Conservation (phyloP, 2,888 invertebrate species). For the Phymatocera aterrima region DNA sequence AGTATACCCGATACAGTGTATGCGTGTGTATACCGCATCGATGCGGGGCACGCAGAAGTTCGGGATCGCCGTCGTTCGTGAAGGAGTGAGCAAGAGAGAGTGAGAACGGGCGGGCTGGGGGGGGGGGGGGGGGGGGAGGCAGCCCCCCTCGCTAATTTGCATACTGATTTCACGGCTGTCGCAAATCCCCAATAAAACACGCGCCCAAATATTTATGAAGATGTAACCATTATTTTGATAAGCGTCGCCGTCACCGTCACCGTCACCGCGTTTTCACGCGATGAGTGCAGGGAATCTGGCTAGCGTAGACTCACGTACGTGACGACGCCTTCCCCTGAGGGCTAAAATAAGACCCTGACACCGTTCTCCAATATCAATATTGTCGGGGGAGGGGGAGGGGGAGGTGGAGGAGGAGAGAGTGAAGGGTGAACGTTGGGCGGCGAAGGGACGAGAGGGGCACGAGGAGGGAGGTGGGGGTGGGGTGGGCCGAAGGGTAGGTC, state of each 20-base stretch:
- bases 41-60: background rate
- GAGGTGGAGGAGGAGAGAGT: conserved; percentile 10
- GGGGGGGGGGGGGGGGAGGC: too few relatives aligned
- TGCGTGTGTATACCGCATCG: background rate
- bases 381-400: conserved; percentile 56
- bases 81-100: background rate
- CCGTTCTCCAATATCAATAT: conserved; percentile 68
- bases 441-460: conserved; percentile 42
- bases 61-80: background rate
- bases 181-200: conserved; percentile 57
- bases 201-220: conserved; percentile 73
- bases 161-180: conserved; percentile 71
- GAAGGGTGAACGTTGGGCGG: background rate
- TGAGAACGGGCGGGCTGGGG: background rate
- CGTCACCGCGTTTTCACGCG: conserved; percentile 42
- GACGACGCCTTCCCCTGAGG: conserved; percentile 63
- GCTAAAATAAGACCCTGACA: conserved; percentile 48
- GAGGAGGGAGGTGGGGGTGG: conserved; percentile 30
- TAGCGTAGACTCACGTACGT: too few relatives aligned
- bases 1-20: background rate
- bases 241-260: conserved; percentile 62
- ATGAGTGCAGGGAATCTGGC: conserved; percentile 55
- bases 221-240: conserved; percentile 74
- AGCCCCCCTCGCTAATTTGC: conserved; percentile 63
- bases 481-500: conserved; percentile 46